A percentile compares a stretch with the other conserved stretches of the same genome.
These are phyloP conservation scores for Amphiprion percula DNA, from an alignment of 2,113 vertebrate genomes.

Conservation along the genomic window DNA sequence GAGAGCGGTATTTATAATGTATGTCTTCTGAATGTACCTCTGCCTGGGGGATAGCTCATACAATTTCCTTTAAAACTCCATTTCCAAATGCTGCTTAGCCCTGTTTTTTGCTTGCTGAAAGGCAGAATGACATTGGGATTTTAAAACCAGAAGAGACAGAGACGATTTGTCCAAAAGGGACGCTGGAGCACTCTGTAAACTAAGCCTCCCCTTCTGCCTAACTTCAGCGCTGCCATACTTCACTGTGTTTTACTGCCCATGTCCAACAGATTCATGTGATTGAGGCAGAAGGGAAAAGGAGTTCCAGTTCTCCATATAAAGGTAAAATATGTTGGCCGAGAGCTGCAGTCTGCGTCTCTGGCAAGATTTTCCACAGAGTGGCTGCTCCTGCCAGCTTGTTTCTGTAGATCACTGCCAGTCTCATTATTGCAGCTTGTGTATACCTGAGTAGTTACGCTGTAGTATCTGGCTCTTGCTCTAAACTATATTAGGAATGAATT, in stretches of 20 bases:
- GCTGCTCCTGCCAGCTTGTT: constrained; percentile 57
- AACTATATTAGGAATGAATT: constrained; percentile 66
- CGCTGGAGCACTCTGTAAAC: constrained; percentile 52
- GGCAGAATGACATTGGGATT: constrained; percentile 59
- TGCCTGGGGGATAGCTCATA: constrained; percentile 44
- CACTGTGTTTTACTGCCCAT: constrained; percentile 51
- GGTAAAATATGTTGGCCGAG: constrained; percentile 81
- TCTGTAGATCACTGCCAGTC: constrained; percentile 65
- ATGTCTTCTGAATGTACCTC: constrained; percentile 56
- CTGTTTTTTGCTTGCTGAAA: constrained; percentile 39
- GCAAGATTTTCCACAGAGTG: constrained; percentile 49
- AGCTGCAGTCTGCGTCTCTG: constrained; percentile 60
- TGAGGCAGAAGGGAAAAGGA: constrained; percentile 38
- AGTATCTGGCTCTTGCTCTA: constrained; percentile 51
- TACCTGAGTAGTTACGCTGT: constrained; percentile 55
- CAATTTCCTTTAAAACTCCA: constrained; percentile 54
- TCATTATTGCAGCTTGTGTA: constrained; percentile 70
- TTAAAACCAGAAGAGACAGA: constrained; percentile 45
- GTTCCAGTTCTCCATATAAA: constrained; percentile 81
- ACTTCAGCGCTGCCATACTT: constrained; percentile 49
- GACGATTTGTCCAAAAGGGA: constrained; percentile 41
- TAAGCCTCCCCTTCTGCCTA: constrained; percentile 27
- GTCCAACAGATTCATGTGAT: constrained; percentile 62
- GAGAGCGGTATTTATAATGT: constrained; percentile 61
- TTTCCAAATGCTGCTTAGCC: constrained; percentile 55